Conservation (phyloP, 2,797 vertebrate species). For the Crenichthys baileyi region DNA sequence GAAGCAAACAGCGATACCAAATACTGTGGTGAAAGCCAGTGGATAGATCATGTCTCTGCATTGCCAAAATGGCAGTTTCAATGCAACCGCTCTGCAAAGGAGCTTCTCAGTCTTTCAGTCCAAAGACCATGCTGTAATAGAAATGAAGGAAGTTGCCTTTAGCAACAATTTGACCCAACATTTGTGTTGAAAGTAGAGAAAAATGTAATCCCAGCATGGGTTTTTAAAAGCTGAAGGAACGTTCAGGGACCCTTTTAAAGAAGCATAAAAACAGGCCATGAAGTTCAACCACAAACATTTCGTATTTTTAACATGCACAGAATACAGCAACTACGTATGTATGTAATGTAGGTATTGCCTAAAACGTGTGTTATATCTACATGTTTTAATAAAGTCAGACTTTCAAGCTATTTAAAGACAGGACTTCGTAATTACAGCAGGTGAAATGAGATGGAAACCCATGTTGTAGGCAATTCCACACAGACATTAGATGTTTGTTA, state of each 20-base stretch:
- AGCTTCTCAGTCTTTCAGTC: not conserved
- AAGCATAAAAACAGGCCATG: not conserved
- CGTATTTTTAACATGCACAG: not conserved
- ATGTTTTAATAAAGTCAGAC: not conserved
- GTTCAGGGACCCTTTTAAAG: conserved; percentile 1
- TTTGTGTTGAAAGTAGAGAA: not conserved
- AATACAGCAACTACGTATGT: not conserved
- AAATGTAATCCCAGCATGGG: not conserved
- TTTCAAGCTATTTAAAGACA: not conserved
- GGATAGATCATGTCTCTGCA: not conserved
- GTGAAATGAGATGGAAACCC: conserved; percentile 7
- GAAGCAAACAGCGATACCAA: not conserved
- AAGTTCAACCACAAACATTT: not conserved
- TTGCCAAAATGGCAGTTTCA: not conserved
- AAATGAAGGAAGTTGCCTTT: not conserved
- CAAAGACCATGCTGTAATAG: not conserved
- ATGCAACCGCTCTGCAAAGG: not conserved
- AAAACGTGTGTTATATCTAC: not conserved
- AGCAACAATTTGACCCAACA: not conserved
- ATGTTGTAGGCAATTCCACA: not conserved
- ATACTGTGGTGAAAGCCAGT: not conserved
- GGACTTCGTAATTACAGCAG: not conserved
- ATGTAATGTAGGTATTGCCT: too few species aligned
- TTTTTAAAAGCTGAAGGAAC: not conserved
- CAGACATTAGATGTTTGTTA: too few species aligned